Evolutionary conservation across 1,140 invertebrate species (phyloP).

Genomic region (Drosophila watanabei): DNA sequence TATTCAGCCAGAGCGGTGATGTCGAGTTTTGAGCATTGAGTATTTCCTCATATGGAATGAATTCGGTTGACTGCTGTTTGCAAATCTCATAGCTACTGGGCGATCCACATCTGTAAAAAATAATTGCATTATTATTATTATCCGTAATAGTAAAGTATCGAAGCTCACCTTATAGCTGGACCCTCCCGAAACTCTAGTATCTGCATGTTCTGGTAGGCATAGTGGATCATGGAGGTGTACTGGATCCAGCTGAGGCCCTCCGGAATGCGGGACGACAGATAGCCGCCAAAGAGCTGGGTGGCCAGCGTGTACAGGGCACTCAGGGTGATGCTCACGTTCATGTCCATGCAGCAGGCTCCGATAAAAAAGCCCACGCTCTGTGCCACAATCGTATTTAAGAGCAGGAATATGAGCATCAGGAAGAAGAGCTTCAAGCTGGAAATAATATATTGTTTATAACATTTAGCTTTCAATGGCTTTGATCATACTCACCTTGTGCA

Average conservation of each 20-base stretch:
- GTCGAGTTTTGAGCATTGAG: slow-evolving; percentile 88
- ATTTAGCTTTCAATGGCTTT: accelerated
- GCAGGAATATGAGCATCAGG: slow-evolving; percentile 90
- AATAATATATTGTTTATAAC: slow-evolving; percentile 47
- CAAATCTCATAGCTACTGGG: slow-evolving; percentile 90
- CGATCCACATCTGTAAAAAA: slow-evolving; percentile 87
- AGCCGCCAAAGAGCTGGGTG: slow-evolving; percentile 93
- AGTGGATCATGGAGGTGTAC: slow-evolving; percentile 93
- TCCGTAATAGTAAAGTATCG: no score
- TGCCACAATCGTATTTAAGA: slow-evolving; percentile 92
- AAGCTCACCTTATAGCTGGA: slow-evolving; percentile 88
- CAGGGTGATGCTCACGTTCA: slow-evolving; percentile 93
- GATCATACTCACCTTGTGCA: slow-evolving; percentile 71
- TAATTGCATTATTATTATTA: no score
- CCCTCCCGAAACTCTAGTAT: slow-evolving; percentile 93
- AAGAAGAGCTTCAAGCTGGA: slow-evolving; percentile 89
- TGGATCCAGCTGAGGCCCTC: slow-evolving; percentile 93
- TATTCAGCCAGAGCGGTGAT: slow-evolving; percentile 91
- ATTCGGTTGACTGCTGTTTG: slow-evolving; percentile 86
- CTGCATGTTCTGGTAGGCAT: slow-evolving; percentile 95
- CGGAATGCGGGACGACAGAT: slow-evolving; percentile 92
- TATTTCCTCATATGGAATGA: slow-evolving; percentile 90
- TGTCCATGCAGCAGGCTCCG: slow-evolving; percentile 92
- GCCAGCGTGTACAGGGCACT: slow-evolving; percentile 93
- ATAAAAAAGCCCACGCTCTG: slow-evolving; percentile 95